Evolutionary conservation across 2,113 vertebrate genomes (phyloP).

Genomic region (Sclerurus mexicanus): DNA sequence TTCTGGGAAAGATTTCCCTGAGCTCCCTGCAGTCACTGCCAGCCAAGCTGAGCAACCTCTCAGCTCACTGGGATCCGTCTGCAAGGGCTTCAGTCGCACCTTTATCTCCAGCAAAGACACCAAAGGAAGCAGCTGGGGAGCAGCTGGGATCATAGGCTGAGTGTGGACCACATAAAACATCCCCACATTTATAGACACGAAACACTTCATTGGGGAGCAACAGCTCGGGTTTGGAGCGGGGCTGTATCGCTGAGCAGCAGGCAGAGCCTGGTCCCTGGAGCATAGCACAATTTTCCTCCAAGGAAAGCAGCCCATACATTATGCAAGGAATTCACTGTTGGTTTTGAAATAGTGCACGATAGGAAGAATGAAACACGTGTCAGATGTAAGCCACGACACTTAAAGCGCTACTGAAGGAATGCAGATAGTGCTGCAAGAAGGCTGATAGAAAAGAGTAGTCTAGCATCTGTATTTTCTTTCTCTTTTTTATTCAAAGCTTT

Average conservation of each 20-base stretch:
- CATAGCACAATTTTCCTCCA: not conserved
- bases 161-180: not conserved
- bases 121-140: not conserved
- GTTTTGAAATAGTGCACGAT: not conserved
- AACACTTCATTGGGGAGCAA: not conserved
- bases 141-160: not conserved
- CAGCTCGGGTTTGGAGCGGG: not conserved
- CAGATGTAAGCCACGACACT: not conserved
- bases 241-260: not conserved
- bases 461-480: not conserved
- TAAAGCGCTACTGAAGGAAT: not conserved
- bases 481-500: not conserved
- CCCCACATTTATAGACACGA: not conserved
- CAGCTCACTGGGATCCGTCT: not conserved
- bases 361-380: not conserved
- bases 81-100: not conserved
- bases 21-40: not conserved
- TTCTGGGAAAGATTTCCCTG: not conserved
- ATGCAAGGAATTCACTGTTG: conserved; percentile 24
- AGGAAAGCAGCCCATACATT: conserved; percentile 12
- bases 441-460: not conserved
- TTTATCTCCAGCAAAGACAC: not conserved
- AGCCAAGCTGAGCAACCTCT: not conserved
- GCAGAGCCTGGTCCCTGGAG: not conserved
- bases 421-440: not conserved